Conservation (phyloP, 1,140 invertebrate species). For the Drosophila navojoa region DNA sequence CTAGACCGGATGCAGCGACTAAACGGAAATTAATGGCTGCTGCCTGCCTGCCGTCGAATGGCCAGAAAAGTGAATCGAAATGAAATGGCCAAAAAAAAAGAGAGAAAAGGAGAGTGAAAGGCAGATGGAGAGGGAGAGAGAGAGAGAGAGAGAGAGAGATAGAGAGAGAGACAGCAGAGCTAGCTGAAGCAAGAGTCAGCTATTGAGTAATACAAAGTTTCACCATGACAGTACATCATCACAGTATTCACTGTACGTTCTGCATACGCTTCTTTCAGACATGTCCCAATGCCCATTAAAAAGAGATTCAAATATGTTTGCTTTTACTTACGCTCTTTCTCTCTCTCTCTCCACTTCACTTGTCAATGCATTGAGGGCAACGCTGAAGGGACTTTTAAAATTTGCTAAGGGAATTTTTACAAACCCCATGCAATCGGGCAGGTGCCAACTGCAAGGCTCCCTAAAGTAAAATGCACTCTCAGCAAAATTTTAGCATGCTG, state of each 20-base stretch:
- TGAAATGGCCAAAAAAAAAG: no score
- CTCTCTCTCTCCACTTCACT: neutral
- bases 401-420: no score
- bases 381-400: neutral
- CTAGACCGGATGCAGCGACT: slow-evolving; percentile 37
- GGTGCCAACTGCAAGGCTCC: neutral
- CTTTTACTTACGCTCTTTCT: neutral
- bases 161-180: neutral
- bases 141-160: neutral
- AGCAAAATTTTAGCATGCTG: no score
- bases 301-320: slow-evolving; percentile 2
- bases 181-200: no score
- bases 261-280: neutral
- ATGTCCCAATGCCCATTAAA: neutral
- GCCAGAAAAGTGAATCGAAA: neutral
- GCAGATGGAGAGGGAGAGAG: no score
- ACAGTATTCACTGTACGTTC: neutral
- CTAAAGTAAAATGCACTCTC: no score
- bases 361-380: neutral
- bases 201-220: no score
- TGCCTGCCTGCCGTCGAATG: neutral
- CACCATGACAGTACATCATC: neutral
- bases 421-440: neutral
- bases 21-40: slow-evolving; percentile 33
- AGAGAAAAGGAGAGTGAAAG: no score